Evolutionary conservation across 1,140 invertebrate species (phyloP), one percentile per base, ranked within the genome.

Genomic region (Calephelis nemesis): DNA sequence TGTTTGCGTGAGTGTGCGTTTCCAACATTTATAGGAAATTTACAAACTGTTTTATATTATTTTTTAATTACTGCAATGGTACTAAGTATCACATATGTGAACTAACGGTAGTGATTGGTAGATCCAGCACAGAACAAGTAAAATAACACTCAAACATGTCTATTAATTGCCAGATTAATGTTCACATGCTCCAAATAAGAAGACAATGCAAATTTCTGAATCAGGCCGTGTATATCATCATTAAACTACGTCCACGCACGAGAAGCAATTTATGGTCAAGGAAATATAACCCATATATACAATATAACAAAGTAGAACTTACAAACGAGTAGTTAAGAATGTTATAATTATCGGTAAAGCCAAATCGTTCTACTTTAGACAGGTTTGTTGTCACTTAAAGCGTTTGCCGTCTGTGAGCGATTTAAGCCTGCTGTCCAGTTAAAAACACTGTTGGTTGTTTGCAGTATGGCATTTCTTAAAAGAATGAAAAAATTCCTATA

Each of bases 211-310:
- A 58, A 30, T 58, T 58, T 58, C 52, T 39, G 15, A 58, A 58
- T 58, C 52, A 58, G 52, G 52, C 19, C 52, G 19, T 58, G 19
- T 58, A 39, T 30, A 58, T 58, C 52, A 58, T 58, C 52, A 58
- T 39, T 58, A 11, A 58, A 58, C 15, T 30, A 58, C 52, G 30
- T 58, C 52, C 19, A 54, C 19, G 19, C 52, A 54, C 52, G 52
- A 54, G 52, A 54, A 8, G 52, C 30, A 54, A 30, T 7, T 15
- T 4, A 52, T 30, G 19, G 19, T 45, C 19, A 54, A 54, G 30
- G 9, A 11, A 54, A 54, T 54, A 54, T 54, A 13, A 54, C 19
- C 15, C 52, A 4, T 54, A 54, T 30, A 11, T 0, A 7, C 52
- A 30, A 30, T 4, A 39, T 6, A 19, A 54, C 30, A 54, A 10